Percentiles rank a stretch among this genome's conserved stretches.
Conservation (phyloP, 2,888 invertebrate species). For the Salticus scenicus region DNA sequence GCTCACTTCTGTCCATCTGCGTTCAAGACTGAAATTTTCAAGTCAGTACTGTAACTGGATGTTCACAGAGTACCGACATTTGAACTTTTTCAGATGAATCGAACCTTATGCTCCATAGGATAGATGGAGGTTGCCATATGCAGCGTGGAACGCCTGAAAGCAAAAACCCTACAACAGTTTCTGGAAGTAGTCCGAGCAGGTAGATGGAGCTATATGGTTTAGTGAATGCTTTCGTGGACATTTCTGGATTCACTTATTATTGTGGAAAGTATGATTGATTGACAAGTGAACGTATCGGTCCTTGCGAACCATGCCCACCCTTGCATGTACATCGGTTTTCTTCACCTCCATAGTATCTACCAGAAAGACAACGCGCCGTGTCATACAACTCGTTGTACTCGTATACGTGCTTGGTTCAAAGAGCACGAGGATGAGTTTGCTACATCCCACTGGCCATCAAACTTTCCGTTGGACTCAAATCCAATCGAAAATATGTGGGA, state of each 20-base stretch:
- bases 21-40: neutral
- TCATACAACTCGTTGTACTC: neutral
- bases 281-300: conserved; percentile 8
- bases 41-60: conserved; percentile 1
- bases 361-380: conserved; percentile 15
- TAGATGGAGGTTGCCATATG: conserved; percentile 1
- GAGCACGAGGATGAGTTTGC: conserved; percentile 22
- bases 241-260: conserved; percentile 15
- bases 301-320: conserved; percentile 9
- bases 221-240: conserved; percentile 17
- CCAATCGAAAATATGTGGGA: conserved; percentile 23
- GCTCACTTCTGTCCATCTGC: neutral
- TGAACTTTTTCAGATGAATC: neutral
- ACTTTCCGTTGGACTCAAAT: conserved; percentile 14
- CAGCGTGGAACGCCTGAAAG: neutral
- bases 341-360: conserved; percentile 2
- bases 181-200: conserved; percentile 2
- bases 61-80: conserved; percentile 3
- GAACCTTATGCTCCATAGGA: conserved; percentile 14
- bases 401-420: neutral
- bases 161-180: conserved; percentile 14
- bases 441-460: neutral
- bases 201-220: conserved; percentile 18
- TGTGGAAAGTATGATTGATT: conserved; percentile 15
- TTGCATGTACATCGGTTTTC: conserved; percentile 5